phyloP scores from a whole-genome alignment of 2,113 vertebrate genomes.

The Stegostoma tigrinum region DNA sequence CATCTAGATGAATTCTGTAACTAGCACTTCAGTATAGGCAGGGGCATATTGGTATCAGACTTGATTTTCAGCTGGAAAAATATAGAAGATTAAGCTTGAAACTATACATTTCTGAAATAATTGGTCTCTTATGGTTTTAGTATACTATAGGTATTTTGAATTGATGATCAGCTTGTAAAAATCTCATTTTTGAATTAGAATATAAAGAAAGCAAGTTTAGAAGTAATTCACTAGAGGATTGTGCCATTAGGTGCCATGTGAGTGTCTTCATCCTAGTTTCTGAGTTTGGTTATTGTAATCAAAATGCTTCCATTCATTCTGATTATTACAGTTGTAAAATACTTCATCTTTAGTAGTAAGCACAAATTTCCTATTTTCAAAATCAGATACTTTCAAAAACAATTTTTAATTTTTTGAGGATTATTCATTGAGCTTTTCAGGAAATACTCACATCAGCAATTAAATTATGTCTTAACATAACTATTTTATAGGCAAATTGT shows the following conservation, averaged over 20 bases:
- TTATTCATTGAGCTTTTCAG: background rate
- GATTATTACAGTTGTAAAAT: background rate
- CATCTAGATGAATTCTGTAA: background rate
- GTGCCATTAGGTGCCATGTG: background rate
- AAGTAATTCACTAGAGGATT: background rate
- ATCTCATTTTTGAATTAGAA: background rate
- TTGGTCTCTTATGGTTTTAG: background rate
- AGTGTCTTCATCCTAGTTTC: background rate
- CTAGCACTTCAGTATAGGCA: background rate
- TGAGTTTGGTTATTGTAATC: background rate
- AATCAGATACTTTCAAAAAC: background rate
- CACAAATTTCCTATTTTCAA: background rate
- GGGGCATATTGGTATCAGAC: background rate
- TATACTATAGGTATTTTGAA: background rate
- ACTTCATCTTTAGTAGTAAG: background rate
- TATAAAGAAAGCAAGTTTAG: background rate
- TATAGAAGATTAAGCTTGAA: background rate
- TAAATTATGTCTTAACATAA: background rate
- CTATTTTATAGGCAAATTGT: background rate
- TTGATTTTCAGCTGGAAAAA: background rate
- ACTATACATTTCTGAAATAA: background rate
- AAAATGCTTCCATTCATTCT: background rate
- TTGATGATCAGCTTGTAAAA: background rate
- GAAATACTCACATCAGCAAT: background rate
- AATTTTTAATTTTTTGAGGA: background rate